A percentile compares a stretch with the other conserved stretches of the same genome.
These are phyloP conservation scores for Papilio helenus DNA, from an alignment of 1,140 invertebrate genomes.

Conservation along the genomic window DNA sequence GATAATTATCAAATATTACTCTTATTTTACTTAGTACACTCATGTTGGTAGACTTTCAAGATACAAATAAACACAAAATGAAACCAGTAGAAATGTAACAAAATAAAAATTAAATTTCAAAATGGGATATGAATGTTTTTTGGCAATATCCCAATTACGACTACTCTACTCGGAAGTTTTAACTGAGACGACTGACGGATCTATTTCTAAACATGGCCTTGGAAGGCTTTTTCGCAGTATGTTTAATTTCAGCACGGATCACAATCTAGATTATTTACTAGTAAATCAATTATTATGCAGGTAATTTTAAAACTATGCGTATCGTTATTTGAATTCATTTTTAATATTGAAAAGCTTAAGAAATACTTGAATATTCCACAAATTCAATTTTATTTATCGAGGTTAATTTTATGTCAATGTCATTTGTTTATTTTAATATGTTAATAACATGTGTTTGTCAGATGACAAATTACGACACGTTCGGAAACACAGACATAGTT, in stretches of 20 bases:
- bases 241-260: background rate
- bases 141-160: constrained; percentile 25
- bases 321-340: background rate
- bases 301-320: background rate
- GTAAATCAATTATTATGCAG: background rate
- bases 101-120: background rate
- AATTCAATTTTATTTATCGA: background rate
- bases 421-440: background rate
- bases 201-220: constrained; percentile 37
- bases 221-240: constrained; percentile 19
- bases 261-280: background rate
- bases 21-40: constrained; percentile 60
- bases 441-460: no score
- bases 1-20: constrained; percentile 68
- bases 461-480: no score
- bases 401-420: background rate
- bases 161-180: constrained; percentile 7
- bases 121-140: constrained; percentile 21
- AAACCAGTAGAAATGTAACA: background rate
- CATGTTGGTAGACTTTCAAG: constrained; percentile 47
- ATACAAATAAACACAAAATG: background rate
- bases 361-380: background rate
- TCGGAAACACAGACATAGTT: no score
- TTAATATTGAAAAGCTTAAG: background rate
- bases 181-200: constrained; percentile 18